Percentiles rank a stretch among this genome's conserved stretches.
phyloP scores from a whole-genome alignment of 2,113 vertebrate species.

The Amphilophus citrinellus region DNA sequence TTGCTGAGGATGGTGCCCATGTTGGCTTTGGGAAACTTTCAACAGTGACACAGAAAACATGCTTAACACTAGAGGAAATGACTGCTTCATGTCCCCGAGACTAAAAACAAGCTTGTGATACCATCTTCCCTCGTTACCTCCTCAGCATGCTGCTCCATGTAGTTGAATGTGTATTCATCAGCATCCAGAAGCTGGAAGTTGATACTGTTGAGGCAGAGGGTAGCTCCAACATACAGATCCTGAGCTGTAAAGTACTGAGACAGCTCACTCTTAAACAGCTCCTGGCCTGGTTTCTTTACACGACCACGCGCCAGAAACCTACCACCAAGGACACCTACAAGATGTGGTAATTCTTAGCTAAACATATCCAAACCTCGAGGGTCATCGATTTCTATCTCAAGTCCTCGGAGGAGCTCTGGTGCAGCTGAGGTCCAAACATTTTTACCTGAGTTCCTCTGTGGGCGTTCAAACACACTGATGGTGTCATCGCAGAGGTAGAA shows the following conservation, averaged over 20 bases:
- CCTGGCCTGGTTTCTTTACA: constrained; percentile 90
- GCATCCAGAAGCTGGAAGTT: constrained; percentile 86
- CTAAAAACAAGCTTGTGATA: neutral
- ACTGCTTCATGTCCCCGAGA: neutral
- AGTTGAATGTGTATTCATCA: constrained; percentile 90
- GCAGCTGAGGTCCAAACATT: neutral
- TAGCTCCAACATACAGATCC: constrained; percentile 89
- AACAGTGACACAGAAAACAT: constrained; percentile 33
- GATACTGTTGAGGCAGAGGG: constrained; percentile 84
- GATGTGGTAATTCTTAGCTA: neutral
- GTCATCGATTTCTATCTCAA: constrained; percentile 8
- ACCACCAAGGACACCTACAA: constrained; percentile 85
- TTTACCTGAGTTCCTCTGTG: constrained; percentile 88
- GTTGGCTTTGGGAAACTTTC: constrained; percentile 87
- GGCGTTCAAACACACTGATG: constrained; percentile 86
- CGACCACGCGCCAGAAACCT: constrained; percentile 87
- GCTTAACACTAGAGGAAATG: neutral
- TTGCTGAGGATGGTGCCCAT: constrained; percentile 83
- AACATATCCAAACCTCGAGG: constrained; percentile 17
- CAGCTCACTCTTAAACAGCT: constrained; percentile 87
- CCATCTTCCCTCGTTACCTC: constrained; percentile 78
- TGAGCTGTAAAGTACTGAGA: constrained; percentile 86
- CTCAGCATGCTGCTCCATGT: constrained; percentile 89
- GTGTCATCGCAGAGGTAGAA: constrained; percentile 89
- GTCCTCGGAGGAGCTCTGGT: neutral